Conservation (phyloP, 2,888 invertebrate species). For the Eumerus sabulonum region DNA sequence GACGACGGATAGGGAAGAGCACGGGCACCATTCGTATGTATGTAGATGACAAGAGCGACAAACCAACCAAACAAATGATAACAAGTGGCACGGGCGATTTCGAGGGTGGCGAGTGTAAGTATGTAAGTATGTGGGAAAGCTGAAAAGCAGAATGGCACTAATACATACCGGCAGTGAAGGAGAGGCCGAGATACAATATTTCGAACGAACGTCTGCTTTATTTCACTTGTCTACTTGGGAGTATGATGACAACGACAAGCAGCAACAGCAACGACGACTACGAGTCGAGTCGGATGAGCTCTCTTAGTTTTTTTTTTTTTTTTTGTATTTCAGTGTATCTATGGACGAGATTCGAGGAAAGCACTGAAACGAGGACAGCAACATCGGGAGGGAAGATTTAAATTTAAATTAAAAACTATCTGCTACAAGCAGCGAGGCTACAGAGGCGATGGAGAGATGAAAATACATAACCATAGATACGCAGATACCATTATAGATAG, state of each 20-base stretch:
- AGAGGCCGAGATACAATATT: constrained; percentile 11
- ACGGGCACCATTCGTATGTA: constrained; percentile 33
- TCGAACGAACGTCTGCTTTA: constrained; percentile 48
- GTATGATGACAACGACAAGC: constrained; percentile 10
- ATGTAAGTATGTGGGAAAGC: too few relatives aligned
- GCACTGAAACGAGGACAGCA: constrained; percentile 14
- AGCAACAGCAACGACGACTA: constrained; percentile 15
- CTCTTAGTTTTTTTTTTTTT: neutral
- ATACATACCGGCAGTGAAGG: neutral
- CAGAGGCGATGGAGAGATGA: neutral
- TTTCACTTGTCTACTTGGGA: constrained; percentile 33
- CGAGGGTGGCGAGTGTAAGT: constrained; percentile 15
- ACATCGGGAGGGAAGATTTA: constrained; percentile 46
- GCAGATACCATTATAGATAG: constrained; percentile 23
- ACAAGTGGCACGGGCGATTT: constrained; percentile 49
- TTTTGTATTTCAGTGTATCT: constrained; percentile 9
- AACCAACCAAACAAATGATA: constrained; percentile 57
- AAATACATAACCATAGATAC: constrained; percentile 11
- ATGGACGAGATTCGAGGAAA: constrained; percentile 6
- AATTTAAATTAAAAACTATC: constrained; percentile 62
- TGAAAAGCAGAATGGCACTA: constrained; percentile 13
- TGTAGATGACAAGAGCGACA: constrained; percentile 57
- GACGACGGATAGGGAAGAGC: constrained; percentile 18
- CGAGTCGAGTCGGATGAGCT: too few relatives aligned
- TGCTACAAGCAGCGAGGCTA: constrained; percentile 13